phyloP scores from a whole-genome alignment of 2,888 invertebrate species.

The Apotomis capreana region DNA sequence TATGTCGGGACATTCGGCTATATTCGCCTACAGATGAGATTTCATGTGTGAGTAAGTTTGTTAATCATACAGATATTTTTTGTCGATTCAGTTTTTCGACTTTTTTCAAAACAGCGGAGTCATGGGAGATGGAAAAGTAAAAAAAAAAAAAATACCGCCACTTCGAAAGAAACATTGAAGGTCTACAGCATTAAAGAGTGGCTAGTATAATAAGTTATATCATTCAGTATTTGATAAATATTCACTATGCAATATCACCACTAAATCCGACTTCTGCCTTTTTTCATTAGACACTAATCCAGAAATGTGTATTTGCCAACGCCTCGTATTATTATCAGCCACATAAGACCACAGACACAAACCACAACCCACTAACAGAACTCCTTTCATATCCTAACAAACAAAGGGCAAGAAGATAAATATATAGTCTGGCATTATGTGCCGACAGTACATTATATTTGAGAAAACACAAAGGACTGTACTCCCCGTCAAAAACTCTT shows the following conservation, averaged over 20 bases:
- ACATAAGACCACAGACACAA: conserved; percentile 42
- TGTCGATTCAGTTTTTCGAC: too few relatives aligned
- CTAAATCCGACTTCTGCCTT: background rate
- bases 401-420: conserved; percentile 56
- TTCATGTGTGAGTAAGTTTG: too few relatives aligned
- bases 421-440: conserved; percentile 63
- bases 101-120: too few relatives aligned
- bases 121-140: too few relatives aligned
- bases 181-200: too few relatives aligned
- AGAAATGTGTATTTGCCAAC: conserved; percentile 29
- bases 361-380: conserved; percentile 47
- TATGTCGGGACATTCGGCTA: too few relatives aligned
- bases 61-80: too few relatives aligned
- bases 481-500: conserved; percentile 70
- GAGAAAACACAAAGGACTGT: conserved; percentile 64
- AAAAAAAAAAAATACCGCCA: too few relatives aligned
- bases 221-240: background rate
- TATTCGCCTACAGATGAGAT: too few relatives aligned
- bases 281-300: conserved; percentile 12
- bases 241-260: background rate
- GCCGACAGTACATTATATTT: conserved; percentile 63
- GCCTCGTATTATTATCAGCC: conserved; percentile 33
- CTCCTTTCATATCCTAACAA: conserved; percentile 53
- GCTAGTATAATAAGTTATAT: too few relatives aligned
- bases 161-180: too few relatives aligned